phyloP scores from a whole-genome alignment of 1,140 invertebrate species.

The Micrasema minimum region DNA sequence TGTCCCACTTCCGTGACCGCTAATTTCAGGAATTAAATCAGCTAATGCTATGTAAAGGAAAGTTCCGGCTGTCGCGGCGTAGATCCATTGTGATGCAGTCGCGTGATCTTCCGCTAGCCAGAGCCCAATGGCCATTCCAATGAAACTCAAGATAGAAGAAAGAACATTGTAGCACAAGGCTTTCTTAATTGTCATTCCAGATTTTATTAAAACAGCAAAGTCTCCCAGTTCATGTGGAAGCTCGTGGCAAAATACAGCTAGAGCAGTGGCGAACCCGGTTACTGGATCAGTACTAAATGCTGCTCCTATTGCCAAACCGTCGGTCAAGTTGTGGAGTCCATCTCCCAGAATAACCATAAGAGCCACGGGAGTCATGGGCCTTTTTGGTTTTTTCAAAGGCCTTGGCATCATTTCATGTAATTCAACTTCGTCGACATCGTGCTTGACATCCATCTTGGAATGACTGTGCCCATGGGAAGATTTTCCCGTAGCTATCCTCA shows the following conservation, averaged over 20 bases:
- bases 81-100: conserved; percentile 78
- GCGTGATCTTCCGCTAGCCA: conserved; percentile 75
- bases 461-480: conserved; percentile 51
- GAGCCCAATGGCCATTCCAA: conserved; percentile 79
- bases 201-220: conserved; percentile 81
- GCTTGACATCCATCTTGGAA: not conserved
- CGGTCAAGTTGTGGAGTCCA: conserved; percentile 82
- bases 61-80: conserved; percentile 81
- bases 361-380: conserved; percentile 71
- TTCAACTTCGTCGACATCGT: conserved; percentile 58
- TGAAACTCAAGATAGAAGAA: conserved; percentile 79
- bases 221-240: conserved; percentile 85
- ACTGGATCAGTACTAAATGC: conserved; percentile 78
- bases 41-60: conserved; percentile 87
- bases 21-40: conserved; percentile 76
- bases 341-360: conserved; percentile 86
- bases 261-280: conserved; percentile 79
- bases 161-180: conserved; percentile 80
- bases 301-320: conserved; percentile 83
- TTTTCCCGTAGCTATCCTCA: conserved; percentile 63
- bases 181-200: conserved; percentile 77
- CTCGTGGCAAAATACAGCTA: conserved; percentile 85
- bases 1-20: conserved; percentile 63
- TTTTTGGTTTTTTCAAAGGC: conserved; percentile 63
- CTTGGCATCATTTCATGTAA: conserved; percentile 70